Evolutionary conservation across 2,888 invertebrate species (phyloP).

Genomic region (Parelbella ahira): DNA sequence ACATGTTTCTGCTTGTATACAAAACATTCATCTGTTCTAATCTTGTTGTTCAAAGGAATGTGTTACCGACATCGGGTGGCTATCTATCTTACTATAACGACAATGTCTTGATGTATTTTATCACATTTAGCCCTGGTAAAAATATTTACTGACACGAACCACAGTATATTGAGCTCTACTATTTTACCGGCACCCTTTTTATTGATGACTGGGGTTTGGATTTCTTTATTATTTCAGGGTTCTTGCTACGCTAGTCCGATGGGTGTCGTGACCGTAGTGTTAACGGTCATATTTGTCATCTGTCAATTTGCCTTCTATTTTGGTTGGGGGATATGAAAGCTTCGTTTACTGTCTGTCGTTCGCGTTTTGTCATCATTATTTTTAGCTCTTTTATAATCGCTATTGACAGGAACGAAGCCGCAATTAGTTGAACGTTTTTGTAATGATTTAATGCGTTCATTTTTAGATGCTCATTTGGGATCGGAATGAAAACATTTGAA

Average conservation of each 20-base stretch:
- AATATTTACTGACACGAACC: constrained; percentile 63
- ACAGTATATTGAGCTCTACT: constrained; percentile 41
- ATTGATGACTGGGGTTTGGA: constrained; percentile 4
- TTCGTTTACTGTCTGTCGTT: constrained; percentile 62
- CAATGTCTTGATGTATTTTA: constrained; percentile 78
- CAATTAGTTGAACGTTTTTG: constrained; percentile 38
- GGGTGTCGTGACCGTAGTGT: constrained; percentile 62
- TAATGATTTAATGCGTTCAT: constrained; percentile 36
- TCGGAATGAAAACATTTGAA: constrained; percentile 28
- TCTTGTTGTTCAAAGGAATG: constrained; percentile 54
- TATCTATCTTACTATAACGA: constrained; percentile 74
- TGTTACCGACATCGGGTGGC: constrained; percentile 58
- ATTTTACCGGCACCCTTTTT: constrained; percentile 20
- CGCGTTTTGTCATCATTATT: constrained; percentile 73
- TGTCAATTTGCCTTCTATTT: constrained; percentile 79
- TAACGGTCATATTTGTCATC: constrained; percentile 78
- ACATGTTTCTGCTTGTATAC: constrained; percentile 39
- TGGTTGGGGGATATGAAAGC: constrained; percentile 71
- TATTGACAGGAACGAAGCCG: constrained; percentile 60
- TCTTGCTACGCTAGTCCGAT: constrained; percentile 44
- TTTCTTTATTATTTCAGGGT: constrained; percentile 30
- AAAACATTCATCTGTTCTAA: constrained; percentile 52
- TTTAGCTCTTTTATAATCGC: constrained; percentile 65
- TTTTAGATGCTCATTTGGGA: constrained; percentile 31
- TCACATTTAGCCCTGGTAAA: constrained; percentile 71